Base-by-base conservation (phyloP, 2,797 vertebrate species). In the Anableps anableps region DNA sequence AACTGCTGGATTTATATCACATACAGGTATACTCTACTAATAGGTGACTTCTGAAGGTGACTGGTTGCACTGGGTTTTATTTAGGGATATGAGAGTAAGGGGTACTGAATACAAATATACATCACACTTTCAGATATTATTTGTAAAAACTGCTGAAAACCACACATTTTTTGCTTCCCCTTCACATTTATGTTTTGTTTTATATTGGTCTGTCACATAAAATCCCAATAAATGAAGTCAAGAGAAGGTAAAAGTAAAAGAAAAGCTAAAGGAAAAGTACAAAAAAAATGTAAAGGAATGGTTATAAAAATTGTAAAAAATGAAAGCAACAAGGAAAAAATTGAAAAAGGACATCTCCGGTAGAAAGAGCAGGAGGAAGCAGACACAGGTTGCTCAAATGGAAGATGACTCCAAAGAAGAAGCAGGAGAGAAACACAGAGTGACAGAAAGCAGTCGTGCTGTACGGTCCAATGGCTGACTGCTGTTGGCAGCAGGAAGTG, bases 401-500 rank as follows among this genome's bases (percentile, higher is more conserved):
- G 55, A 58, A 71, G 43, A 34, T 31, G 36, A 29, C 36, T 79
- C 23, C 53, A 10, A 55, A 55, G 50, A 11, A 71, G 10, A n/a
- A 71, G 26, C 76, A 76, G 62, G 26, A 77, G 17, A 23, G 21
- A 68, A 38, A 68, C 21, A 5, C 36, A 14, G 77, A 64, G 4
- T 81, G 88, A 92, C 14, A 68, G 70, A 78, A 82, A 87, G 78
- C 81, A 87, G 16, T 50, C 31, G 0, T 43, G 58, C 58, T 26
- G 53, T 17, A 72, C 16, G 19, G 80, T 79, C 75, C 83, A 84
- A 62, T 80, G 81, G 76, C 29, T 80, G 81, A 74, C 29, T 80
- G 83, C 73, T 85, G 83, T 72, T 85, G 90, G 86, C 83, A 84
- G 81, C 77, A 89, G 81, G 80, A 77, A 74, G 77, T 74, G 41